phyloP scores from a whole-genome alignment of 2,113 vertebrate species.

The Synodontis membranacea region DNA sequence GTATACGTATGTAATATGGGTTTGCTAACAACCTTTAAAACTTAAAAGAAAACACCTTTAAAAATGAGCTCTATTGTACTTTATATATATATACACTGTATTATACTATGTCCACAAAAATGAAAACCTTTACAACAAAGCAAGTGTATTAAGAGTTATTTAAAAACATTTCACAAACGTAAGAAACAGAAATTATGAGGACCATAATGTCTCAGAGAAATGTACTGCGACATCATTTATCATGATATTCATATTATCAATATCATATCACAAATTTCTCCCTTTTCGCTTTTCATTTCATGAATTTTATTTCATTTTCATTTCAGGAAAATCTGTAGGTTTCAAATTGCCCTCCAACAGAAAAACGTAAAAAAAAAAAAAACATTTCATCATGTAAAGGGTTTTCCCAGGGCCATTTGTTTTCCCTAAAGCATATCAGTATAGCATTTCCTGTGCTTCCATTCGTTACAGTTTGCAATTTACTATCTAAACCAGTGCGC shows the following conservation, averaged over 20 bases:
- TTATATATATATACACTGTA: background rate
- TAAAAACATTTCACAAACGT: background rate
- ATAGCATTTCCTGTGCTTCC: background rate
- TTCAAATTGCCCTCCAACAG: background rate
- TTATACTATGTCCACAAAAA: too few species aligned
- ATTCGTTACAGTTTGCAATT: slow-evolving; percentile 11
- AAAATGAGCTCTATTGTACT: too few species aligned
- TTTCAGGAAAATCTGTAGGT: background rate
- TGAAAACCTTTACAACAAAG: background rate
- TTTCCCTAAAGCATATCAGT: background rate
- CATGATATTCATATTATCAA: background rate
- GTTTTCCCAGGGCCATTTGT: background rate
- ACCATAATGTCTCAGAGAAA: background rate
- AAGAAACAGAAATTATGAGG: too few species aligned
- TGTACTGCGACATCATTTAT: background rate
- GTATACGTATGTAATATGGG: too few species aligned
- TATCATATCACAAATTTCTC: background rate
- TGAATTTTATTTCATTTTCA: too few species aligned
- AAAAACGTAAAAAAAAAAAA: background rate
- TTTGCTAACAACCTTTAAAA: too few species aligned
- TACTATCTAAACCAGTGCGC: background rate
- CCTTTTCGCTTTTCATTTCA: too few species aligned
- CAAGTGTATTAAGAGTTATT: background rate
- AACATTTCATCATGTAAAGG: background rate
- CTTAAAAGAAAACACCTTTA: too few species aligned